These are phyloP conservation scores for Pluvianellus socialis DNA, from an alignment of 2,113 vertebrate species.

Conservation along the genomic window DNA sequence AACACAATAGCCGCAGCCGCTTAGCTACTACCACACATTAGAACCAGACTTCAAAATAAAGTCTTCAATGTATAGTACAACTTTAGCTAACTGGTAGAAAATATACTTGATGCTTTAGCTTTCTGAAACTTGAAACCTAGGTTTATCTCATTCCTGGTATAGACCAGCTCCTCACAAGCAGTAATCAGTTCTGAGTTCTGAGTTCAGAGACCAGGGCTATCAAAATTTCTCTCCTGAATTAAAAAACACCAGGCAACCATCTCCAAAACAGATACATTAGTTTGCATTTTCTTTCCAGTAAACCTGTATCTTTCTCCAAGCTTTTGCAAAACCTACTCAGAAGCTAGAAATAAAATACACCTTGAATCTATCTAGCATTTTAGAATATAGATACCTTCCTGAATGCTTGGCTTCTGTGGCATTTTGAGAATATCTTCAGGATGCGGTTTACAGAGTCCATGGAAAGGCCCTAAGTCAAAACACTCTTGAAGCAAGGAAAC, in stretches of 20 bases:
- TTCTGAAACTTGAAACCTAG: neutral
- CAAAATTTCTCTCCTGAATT: neutral
- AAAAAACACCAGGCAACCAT: neutral
- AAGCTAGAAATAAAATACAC: neutral
- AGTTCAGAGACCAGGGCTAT: neutral
- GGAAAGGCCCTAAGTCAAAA: constrained; percentile 83
- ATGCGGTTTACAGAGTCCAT: constrained; percentile 75
- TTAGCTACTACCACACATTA: neutral
- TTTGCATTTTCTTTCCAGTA: neutral
- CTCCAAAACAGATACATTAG: neutral
- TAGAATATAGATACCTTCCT: constrained; percentile 28
- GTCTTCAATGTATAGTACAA: neutral
- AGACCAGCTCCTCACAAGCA: neutral
- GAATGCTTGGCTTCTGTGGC: neutral
- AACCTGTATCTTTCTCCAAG: neutral
- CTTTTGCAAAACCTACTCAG: neutral
- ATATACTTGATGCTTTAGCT: neutral
- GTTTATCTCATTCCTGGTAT: neutral
- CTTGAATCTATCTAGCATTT: neutral
- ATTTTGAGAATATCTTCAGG: constrained; percentile 53
- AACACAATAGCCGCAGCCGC: neutral
- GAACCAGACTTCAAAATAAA: neutral
- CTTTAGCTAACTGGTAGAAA: neutral
- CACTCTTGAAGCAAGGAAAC: constrained; percentile 73
- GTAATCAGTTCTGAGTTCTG: neutral